Percentiles rank a stretch among this genome's conserved stretches.
Evolutionary conservation across 2,888 invertebrate genomes (phyloP).

Genomic region (Phaonia tiefii): DNA sequence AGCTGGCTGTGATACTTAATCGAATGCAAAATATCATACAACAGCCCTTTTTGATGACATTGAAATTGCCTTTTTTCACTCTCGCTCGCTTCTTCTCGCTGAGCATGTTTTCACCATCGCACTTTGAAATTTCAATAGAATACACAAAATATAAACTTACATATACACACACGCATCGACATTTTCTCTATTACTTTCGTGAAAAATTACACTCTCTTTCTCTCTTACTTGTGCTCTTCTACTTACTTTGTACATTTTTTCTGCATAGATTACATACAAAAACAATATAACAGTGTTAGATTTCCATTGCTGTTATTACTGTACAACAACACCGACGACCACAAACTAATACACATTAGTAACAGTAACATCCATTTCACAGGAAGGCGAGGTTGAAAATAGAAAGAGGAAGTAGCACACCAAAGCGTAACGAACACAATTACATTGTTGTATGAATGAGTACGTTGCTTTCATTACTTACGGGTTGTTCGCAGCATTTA

Average conservation of each 20-base stretch:
- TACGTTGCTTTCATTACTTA: conserved; percentile 56
- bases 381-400: neutral
- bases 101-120: too few relatives aligned
- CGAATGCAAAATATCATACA: conserved; percentile 76
- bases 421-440: conserved; percentile 34
- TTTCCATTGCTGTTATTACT: too few relatives aligned
- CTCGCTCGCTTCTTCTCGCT: conserved; percentile 26
- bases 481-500: conserved; percentile 10
- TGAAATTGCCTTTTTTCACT: conserved; percentile 71
- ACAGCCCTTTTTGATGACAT: conserved; percentile 81
- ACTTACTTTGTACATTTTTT: conserved; percentile 15
- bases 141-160: conserved; percentile 11
- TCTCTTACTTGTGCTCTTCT: conserved; percentile 44
- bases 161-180: conserved; percentile 35
- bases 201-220: conserved; percentile 5
- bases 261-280: conserved; percentile 19
- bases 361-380: too few relatives aligned
- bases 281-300: too few relatives aligned
- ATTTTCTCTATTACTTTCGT: neutral
- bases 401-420: neutral
- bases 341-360: neutral
- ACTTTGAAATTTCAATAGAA: conserved; percentile 48
- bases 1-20: conserved; percentile 80
- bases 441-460: conserved; percentile 26
- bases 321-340: neutral